Evolutionary conservation across 2,888 invertebrate species (phyloP).

Genomic region (Limenitis camilla): DNA sequence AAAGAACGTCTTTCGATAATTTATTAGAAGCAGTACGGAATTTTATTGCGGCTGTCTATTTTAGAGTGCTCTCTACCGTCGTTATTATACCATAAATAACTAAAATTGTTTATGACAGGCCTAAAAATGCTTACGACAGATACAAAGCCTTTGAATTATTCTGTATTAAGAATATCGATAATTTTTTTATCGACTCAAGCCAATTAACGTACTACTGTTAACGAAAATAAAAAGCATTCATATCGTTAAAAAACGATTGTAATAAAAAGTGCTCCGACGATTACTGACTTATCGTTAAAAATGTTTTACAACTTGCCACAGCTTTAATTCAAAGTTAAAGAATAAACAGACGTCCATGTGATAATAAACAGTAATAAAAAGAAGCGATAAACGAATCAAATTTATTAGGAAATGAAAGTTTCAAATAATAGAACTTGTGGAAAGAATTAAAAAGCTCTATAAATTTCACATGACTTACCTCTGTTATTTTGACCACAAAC

Average conservation of each 20-base stretch:
- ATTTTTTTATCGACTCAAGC: too few relatives aligned
- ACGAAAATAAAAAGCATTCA: neutral
- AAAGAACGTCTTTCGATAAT: slow-evolving; percentile 69
- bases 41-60: slow-evolving; percentile 62
- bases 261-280: neutral
- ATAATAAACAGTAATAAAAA: slow-evolving; percentile 23
- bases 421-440: slow-evolving; percentile 13
- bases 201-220: too few relatives aligned
- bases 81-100: slow-evolving; percentile 55
- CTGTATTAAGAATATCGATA: too few relatives aligned
- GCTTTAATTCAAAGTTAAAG: slow-evolving; percentile 15
- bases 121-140: slow-evolving; percentile 32
- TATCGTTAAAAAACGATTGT: neutral
- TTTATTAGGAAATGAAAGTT: slow-evolving; percentile 16
- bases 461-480: slow-evolving; percentile 4
- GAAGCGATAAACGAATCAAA: slow-evolving; percentile 19
- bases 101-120: slow-evolving; percentile 52
- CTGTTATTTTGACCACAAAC: slow-evolving; percentile 5
- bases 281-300: neutral
- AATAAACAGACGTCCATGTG: slow-evolving; percentile 20
- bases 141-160: slow-evolving; percentile 9
- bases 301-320: slow-evolving; percentile 1
- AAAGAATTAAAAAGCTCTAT: neutral
- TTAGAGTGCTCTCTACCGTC: slow-evolving; percentile 52
- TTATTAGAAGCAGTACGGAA: slow-evolving; percentile 59